Evolutionary conservation across 2,888 invertebrate genomes (phyloP), one percentile per base, ranked within the genome.

Genomic region (Brachynemurus nebulosus): DNA sequence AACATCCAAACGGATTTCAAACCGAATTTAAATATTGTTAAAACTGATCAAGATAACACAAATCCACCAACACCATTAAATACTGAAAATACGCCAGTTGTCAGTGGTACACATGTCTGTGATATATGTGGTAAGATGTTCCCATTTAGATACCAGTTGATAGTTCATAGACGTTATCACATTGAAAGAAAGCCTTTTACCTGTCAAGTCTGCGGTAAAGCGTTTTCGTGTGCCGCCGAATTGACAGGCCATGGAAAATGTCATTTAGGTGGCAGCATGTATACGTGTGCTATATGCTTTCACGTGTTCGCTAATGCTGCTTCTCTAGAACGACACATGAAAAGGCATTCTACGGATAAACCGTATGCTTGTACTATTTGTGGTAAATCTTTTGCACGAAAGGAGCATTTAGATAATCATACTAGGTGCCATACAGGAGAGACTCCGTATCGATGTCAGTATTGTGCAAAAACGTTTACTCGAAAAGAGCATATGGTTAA

Each of bases 91-190:
- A 61, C 61, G 48, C 77, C 81, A 2, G 69, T 74, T 2, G 71
- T 74, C 2, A 66, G 71, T 12, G 79, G 78, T 16, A 74, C 74
- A 49, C 86, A 88, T 61, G 73, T 80, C 14, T 88, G 88, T 62
- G 86, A 88, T 62, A 75, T 88, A 47, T 88, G 88, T 56, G 84
- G 85, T 42, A 86, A 88, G 66, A 80, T 84, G 66, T 88, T 88
- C 65, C 85, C 85, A 57, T 88, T 83, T 63, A 78, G 86, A 46
- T 88, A 89, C 65, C 88, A 88, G 60, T 72, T 88, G 47, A 88
- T 88, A 55, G 86, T 88, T 34, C 88, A 89, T 65, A 74, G 85
- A 57, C 76, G 88, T 54, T 88, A 88, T 64, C 89, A 89, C 57
- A 84, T 81, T 34, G 86, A 88, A 64, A 74, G 81, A 52, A 88